phyloP scores from a whole-genome alignment of 2,797 vertebrate genomes.

The Malacoctenus gilli region DNA sequence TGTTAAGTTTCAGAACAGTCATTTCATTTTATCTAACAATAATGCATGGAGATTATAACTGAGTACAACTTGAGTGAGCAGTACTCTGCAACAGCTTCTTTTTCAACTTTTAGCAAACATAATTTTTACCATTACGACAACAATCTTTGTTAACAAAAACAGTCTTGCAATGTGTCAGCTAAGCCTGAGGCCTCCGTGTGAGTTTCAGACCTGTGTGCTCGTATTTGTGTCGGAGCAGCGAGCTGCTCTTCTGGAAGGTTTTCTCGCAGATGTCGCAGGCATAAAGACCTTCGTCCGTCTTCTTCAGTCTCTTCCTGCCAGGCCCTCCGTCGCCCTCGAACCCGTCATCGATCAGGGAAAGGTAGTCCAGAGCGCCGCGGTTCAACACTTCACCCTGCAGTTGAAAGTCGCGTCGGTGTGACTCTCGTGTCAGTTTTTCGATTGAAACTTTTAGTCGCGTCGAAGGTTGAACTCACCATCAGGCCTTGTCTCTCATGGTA shows the following conservation, averaged over 20 bases:
- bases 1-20: no score
- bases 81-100: no score
- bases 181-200: background rate
- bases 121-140: no score
- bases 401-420: background rate
- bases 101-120: no score
- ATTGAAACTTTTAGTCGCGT: no score
- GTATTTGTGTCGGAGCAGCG: conserved; percentile 86
- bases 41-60: no score
- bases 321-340: conserved; percentile 74
- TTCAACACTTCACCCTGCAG: conserved; percentile 74
- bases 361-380: conserved; percentile 74
- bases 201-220: conserved; percentile 84
- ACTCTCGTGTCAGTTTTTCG: no score
- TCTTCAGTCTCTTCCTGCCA: conserved; percentile 80
- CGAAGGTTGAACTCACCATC: conserved; percentile 74
- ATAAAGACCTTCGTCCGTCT: conserved; percentile 85
- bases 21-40: no score
- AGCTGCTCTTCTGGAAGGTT: conserved; percentile 89
- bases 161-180: no score
- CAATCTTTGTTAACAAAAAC: no score
- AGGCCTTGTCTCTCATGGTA: conserved; percentile 78
- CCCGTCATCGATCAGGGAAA: conserved; percentile 78
- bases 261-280: conserved; percentile 87
- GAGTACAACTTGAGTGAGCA: no score